These are phyloP conservation scores for Pandemis heparana DNA, from an alignment of 2,888 invertebrate genomes.

Conservation along the genomic window DNA sequence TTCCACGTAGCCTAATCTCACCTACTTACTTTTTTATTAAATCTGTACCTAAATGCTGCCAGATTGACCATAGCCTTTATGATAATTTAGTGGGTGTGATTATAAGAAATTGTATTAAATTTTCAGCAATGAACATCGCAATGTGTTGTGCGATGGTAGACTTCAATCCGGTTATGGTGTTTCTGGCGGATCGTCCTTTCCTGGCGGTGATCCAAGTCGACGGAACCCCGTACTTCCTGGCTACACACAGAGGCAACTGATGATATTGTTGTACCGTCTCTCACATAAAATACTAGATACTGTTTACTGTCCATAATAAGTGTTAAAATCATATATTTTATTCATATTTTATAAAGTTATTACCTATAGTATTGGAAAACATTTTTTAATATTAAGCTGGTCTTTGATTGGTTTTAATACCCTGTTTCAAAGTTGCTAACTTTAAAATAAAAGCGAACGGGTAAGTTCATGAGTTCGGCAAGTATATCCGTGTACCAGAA, in stretches of 20 bases:
- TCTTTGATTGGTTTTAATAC: not conserved
- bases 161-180: constrained; percentile 44
- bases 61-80: too few species aligned
- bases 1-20: too few species aligned
- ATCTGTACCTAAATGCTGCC: too few species aligned
- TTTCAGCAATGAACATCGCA: constrained; percentile 48
- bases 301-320: not conserved
- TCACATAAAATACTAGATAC: not conserved
- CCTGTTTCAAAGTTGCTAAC: too few species aligned
- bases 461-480: too few species aligned
- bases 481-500: too few species aligned
- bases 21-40: too few species aligned
- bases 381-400: not conserved
- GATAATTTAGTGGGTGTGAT: not conserved
- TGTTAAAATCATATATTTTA: not conserved
- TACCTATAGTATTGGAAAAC: not conserved
- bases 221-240: constrained; percentile 49
- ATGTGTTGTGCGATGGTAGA: constrained; percentile 45
- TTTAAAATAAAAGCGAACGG: too few species aligned
- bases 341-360: not conserved
- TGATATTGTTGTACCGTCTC: not conserved
- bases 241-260: constrained; percentile 41
- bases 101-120: constrained; percentile 17
- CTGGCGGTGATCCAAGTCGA: constrained; percentile 49
- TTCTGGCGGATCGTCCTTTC: constrained; percentile 60